Evolutionary conservation across 37 sponge, comb jelly and placozoan genomes (phyloP), one percentile per base, ranked within the genome.

Genomic region (Cliona cf. orientalis): DNA sequence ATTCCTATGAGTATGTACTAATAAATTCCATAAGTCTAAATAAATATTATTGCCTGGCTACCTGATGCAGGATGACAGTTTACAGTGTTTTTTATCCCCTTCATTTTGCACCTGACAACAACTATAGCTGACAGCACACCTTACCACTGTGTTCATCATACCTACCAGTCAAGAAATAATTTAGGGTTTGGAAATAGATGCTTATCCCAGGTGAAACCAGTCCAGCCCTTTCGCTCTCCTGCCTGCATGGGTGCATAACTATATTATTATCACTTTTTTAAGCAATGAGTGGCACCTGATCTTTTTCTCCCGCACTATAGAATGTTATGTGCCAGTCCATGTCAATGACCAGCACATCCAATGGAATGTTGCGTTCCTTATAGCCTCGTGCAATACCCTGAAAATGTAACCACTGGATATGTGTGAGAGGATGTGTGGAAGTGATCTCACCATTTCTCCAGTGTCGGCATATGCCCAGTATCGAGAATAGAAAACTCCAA

Each of bases 301-400:
- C 89, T 62, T 82, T 88, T 35, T 82, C 61, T 9, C 80, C 80
- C 22, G 34, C 46, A 23, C 28, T 40, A 69, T 88, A 88, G 78
- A 91, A 87, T 2, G 92, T 91, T 58, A 91, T 82, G 78, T 91
- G 92, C 92, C 92, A 91, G 57, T 91, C 92, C 92, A 91, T 91
- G 84, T 91, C 92, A 2, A 87, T 91, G 21, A 91, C 92, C 35
- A 91, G 67, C 42, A 63, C 69, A 35, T 91, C 92, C 42, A 91
- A 79, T 17, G 92, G 92, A 21, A 91, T 86, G 21, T 69, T 42
- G 31, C 80, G 56, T 29, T 69, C 34, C 49, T 83, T 67, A 82
- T 91, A 91, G 28, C 53, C 66, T 1, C 42, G 42, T 5, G 60
- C 92, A 38, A 91, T 43, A 17, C 87, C 71, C 89, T 88, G 34